Percentiles rank a stretch among this genome's conserved stretches.
phyloP scores from a whole-genome alignment of 2,113 vertebrate species.

The Delphinapterus leucas region DNA sequence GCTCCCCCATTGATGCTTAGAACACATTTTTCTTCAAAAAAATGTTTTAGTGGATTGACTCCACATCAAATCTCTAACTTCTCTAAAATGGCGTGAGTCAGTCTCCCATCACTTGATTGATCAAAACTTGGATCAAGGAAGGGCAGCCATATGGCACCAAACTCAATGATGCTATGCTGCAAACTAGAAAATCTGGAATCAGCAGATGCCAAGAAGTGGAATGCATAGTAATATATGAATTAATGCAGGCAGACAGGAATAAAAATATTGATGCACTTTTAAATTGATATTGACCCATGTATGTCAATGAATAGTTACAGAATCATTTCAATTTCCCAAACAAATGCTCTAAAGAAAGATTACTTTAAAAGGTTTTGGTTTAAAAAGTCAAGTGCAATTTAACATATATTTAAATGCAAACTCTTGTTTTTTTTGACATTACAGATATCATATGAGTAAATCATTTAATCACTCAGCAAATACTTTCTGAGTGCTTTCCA shows the following conservation, averaged over 20 bases:
- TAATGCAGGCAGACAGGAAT: conserved; percentile 54
- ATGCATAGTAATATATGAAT: conserved; percentile 45
- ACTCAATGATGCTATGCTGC: neutral
- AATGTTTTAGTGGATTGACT: conserved; percentile 43
- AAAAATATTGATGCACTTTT: conserved; percentile 58
- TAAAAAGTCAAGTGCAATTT: neutral
- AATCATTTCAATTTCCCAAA: neutral
- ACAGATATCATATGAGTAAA: neutral
- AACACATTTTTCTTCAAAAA: conserved; percentile 49
- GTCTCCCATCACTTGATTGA: conserved; percentile 57
- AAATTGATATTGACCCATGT: neutral
- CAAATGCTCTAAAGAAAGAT: conserved; percentile 16
- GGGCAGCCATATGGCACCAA: conserved; percentile 32
- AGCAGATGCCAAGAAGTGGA: neutral
- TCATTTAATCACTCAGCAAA: neutral
- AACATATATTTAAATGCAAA: neutral
- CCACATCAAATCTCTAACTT: conserved; percentile 37
- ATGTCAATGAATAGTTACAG: neutral
- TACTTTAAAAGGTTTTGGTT: neutral
- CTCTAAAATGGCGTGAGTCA: conserved; percentile 50
- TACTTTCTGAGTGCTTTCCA: neutral
- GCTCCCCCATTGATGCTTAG: neutral
- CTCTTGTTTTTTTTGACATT: neutral
- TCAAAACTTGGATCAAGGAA: conserved; percentile 63
- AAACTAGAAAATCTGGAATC: conserved; percentile 54